phyloP scores from a whole-genome alignment of 2,888 invertebrate species.

The Piscicola geometra region DNA sequence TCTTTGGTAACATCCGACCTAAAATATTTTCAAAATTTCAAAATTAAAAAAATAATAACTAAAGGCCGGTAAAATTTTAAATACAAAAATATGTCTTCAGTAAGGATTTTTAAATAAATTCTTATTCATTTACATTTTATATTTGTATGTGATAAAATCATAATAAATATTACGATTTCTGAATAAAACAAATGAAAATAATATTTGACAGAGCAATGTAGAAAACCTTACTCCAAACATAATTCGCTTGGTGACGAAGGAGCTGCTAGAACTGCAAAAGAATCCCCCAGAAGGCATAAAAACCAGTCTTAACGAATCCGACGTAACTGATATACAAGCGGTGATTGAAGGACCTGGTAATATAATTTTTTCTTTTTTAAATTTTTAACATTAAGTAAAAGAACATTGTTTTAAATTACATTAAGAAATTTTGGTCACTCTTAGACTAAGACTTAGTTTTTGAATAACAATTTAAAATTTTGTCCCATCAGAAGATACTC shows the following conservation, averaged over 20 bases:
- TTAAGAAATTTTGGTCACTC: no score
- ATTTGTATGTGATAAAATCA: background rate
- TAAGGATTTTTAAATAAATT: background rate
- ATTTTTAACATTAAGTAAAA: no score
- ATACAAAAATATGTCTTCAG: conserved; percentile 9
- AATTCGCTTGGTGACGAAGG: conserved; percentile 77
- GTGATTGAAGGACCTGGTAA: conserved; percentile 81
- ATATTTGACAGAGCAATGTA: conserved; percentile 55
- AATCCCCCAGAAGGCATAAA: conserved; percentile 85
- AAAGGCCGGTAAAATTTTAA: background rate
- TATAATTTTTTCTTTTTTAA: no score
- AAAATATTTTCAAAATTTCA: conserved; percentile 9
- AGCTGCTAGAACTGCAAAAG: conserved; percentile 75
- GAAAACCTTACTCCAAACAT: conserved; percentile 92
- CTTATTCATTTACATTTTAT: background rate
- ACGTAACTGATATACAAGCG: conserved; percentile 88
- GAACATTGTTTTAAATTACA: no score
- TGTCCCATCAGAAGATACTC: conserved; percentile 71
- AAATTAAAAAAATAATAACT: conserved; percentile 16
- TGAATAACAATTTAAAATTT: background rate
- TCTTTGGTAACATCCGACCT: conserved; percentile 2
- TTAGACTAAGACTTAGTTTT: no score
- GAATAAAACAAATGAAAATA: background rate
- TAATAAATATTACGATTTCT: background rate
- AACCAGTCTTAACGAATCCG: conserved; percentile 81